Evolutionary conservation across 2,113 vertebrate species (phyloP).

Genomic region (Callithrix jacchus): DNA sequence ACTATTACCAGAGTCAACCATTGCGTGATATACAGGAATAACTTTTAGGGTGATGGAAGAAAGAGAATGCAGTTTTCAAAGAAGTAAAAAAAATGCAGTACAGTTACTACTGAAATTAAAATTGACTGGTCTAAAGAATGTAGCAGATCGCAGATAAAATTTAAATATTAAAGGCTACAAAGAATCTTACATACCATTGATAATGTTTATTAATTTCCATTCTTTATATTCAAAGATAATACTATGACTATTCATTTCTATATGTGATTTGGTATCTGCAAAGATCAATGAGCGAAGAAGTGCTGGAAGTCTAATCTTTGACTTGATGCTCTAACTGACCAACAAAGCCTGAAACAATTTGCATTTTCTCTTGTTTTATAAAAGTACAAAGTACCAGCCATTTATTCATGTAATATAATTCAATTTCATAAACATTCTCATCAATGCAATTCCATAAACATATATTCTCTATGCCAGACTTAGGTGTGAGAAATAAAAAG

Average conservation of each 20-base stretch:
- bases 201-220: not conserved
- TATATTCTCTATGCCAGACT: not conserved
- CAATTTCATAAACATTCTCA: not conserved
- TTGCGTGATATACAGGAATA: not conserved
- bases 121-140: not conserved
- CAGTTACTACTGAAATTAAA: not conserved
- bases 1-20: not conserved
- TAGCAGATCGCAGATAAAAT: not conserved
- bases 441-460: not conserved
- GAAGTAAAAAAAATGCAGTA: not conserved
- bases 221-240: not conserved
- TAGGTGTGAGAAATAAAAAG: not conserved
- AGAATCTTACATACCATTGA: not conserved
- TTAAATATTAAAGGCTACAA: not conserved
- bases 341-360: not conserved
- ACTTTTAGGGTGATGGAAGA: not conserved
- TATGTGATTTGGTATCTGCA: not conserved
- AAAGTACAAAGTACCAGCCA: not conserved
- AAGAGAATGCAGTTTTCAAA: slow-evolving; percentile 2
- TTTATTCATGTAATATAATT: not conserved
- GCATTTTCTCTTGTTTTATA: not conserved
- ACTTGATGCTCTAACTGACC: not conserved
- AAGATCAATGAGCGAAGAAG: not conserved
- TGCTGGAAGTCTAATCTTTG: not conserved
- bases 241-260: not conserved